Conservation (phyloP, 2,888 invertebrate species). For the Sesia bembeciformis region DNA sequence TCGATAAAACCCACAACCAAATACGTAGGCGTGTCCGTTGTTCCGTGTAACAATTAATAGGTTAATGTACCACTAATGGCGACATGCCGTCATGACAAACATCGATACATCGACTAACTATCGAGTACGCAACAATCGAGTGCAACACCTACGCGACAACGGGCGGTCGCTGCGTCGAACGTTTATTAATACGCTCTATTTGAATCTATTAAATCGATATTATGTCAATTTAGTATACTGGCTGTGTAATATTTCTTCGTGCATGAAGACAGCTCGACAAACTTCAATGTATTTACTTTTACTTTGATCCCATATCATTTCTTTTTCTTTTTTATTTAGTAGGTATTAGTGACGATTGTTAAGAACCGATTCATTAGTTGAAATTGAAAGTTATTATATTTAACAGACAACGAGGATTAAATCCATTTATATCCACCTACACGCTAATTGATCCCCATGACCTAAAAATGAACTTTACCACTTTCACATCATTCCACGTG, state of each 20-base stretch:
- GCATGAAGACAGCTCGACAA: background rate
- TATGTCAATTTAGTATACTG: slow-evolving; percentile 31
- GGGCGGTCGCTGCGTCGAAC: slow-evolving; percentile 21
- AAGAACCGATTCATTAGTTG: too few relatives aligned
- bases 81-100: slow-evolving; percentile 10
- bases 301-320: too few relatives aligned
- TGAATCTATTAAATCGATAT: slow-evolving; percentile 40
- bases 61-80: slow-evolving; percentile 38
- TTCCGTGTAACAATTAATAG: slow-evolving; percentile 37
- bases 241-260: background rate
- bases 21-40: background rate
- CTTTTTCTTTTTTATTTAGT: too few relatives aligned
- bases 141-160: slow-evolving; percentile 40
- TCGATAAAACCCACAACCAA: too few relatives aligned
- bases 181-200: slow-evolving; percentile 35
- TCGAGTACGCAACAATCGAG: slow-evolving; percentile 9
- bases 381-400: too few relatives aligned
- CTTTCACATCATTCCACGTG: too few relatives aligned
- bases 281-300: too few relatives aligned
- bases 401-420: too few relatives aligned
- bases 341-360: too few relatives aligned
- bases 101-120: slow-evolving; percentile 16
- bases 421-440: too few relatives aligned
- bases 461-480: too few relatives aligned
- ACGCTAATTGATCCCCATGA: too few relatives aligned